phyloP scores from a whole-genome alignment of 2,797 vertebrate genomes.

The Tenualosa thibaudeaui region DNA sequence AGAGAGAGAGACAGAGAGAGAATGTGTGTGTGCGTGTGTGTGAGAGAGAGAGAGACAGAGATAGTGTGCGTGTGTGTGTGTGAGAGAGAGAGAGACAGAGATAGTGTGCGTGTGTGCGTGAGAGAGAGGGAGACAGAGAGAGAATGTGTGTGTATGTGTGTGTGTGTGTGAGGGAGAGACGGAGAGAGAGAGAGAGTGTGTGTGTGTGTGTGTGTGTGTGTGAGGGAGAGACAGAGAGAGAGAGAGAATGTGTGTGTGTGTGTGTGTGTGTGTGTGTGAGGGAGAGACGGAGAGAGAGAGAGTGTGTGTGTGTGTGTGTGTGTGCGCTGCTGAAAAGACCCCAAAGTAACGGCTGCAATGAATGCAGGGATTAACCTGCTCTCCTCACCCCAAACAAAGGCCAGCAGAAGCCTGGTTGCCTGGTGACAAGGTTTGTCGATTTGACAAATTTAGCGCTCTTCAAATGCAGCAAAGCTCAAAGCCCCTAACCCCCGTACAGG shows the following conservation, averaged over 20 bases:
- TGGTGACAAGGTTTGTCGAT: slow-evolving; percentile 75
- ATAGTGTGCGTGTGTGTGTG: too few relatives aligned
- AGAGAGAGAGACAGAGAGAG: neutral
- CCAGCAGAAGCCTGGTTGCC: slow-evolving; percentile 89
- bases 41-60: too few relatives aligned
- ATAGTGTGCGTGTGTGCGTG: too few relatives aligned
- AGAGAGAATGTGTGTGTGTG: too few relatives aligned
- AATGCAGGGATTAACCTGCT: slow-evolving; percentile 89
- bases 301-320: neutral
- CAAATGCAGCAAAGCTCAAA: slow-evolving; percentile 12
- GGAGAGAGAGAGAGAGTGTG: too few relatives aligned
- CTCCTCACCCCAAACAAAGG: slow-evolving; percentile 88
- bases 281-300: neutral
- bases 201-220: too few relatives aligned
- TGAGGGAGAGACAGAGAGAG: too few relatives aligned
- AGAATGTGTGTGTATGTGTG: too few relatives aligned
- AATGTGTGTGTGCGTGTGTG: neutral
- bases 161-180: too few relatives aligned
- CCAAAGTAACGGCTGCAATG: slow-evolving; percentile 66
- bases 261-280: too few relatives aligned
- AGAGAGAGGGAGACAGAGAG: too few relatives aligned
- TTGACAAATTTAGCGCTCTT: slow-evolving; percentile 39
- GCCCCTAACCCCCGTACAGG: slow-evolving; percentile 4
- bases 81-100: too few relatives aligned
- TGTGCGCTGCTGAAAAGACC: neutral